Base-by-base conservation (phyloP, 2,797 vertebrate species). In the Micrastur ruficollis region DNA sequence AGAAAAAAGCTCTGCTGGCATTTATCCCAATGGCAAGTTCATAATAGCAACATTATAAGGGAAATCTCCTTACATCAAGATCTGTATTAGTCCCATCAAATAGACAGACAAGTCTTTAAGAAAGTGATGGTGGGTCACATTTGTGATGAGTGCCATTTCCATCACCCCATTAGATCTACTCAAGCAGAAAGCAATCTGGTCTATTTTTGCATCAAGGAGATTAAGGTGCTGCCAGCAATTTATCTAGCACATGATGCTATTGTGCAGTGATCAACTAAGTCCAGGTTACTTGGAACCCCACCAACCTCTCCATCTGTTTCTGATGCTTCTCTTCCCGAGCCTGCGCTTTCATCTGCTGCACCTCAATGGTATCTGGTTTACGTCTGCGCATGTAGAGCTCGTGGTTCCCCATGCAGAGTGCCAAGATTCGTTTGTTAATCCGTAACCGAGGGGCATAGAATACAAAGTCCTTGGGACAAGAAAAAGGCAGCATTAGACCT, bases 301-400 rank as follows among this genome's bases (percentile, higher is more conserved):
- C 97, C 71, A 94, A 99, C 99, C 99, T 99, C 94, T 99, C 99
- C 99, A 99, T 99, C 97, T 99, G 99, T 94, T 99, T 99, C 98
- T 99, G 99, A 73, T 99, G 99, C 92, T 99, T 99, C 97, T 99
- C 99, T 95, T 99, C 99, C 59, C 99, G 98, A 75, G 99, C 99
- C 96, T 99, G 99, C 44, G 99, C 99, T 97, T 99, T 99, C 99
- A 99, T 99, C 98, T 99, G 99, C 97, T 99, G 99, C 87, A 99
- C 99, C 93, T 99, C 99, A 3, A 99, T 99, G 94, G 99, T 99
- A 97, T 99, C 99, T 0, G 99, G 99, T 85, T 99, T 99, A 86
- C 99, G 98, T 47, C 99, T 98, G 72, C 99, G 98, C 99, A 99
- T 99, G 86, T 99, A 99, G 93, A 99, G 98, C 97, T 99, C 99